phyloP scores from a whole-genome alignment of 2,888 invertebrate species.

The Callyntrura guangdongensis region DNA sequence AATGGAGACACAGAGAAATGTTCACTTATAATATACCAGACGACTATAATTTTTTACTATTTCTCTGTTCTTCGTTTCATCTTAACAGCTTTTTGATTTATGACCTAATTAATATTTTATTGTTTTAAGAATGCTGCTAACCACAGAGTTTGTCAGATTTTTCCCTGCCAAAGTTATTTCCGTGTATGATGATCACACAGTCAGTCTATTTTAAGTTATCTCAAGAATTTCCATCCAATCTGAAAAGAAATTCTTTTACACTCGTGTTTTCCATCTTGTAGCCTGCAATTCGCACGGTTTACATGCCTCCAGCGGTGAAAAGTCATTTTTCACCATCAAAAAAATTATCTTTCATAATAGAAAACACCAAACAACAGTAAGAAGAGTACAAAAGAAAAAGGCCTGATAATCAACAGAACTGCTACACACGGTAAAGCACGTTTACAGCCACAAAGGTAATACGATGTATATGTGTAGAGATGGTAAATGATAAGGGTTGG shows the following conservation, averaged over 20 bases:
- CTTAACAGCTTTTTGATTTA: conserved; percentile 29
- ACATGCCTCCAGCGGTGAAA: conserved; percentile 77
- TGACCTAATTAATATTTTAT: conserved; percentile 18
- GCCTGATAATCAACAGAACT: conserved; percentile 14
- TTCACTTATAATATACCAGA: background rate
- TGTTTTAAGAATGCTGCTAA: background rate
- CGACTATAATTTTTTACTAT: background rate
- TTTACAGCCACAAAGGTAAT: conserved; percentile 11
- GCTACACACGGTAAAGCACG: conserved; percentile 64
- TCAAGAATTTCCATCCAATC: conserved; percentile 25
- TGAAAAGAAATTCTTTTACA: background rate
- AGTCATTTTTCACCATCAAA: conserved; percentile 79
- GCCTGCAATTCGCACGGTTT: conserved; percentile 72
- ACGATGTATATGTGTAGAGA: conserved; percentile 7
- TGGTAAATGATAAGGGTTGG: conserved; percentile 28
- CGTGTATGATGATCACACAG: background rate
- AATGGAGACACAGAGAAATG: too few relatives aligned
- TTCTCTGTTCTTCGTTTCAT: background rate
- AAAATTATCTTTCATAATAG: conserved; percentile 41
- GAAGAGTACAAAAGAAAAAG: conserved; percentile 57
- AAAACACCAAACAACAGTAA: conserved; percentile 24
- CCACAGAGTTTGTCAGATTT: background rate
- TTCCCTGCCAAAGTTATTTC: background rate
- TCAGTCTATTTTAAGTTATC: conserved; percentile 6
- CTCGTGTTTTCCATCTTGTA: conserved; percentile 22